Evolutionary conservation across 1,140 invertebrate species (phyloP).

Genomic region (Neocloeon triangulifer): DNA sequence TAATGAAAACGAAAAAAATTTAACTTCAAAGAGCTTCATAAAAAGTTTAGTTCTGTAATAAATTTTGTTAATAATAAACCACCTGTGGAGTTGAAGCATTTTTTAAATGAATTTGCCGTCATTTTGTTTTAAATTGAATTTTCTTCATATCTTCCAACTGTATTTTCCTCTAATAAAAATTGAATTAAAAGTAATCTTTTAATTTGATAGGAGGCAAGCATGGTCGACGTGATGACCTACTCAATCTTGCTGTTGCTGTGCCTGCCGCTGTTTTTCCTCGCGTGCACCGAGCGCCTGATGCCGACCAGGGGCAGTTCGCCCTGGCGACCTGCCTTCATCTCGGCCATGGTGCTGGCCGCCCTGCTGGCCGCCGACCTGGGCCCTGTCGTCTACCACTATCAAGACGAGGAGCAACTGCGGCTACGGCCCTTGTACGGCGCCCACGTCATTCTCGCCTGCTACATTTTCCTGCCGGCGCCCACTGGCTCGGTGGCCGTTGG

Average conservation of each 20-base stretch:
- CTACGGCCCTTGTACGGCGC: slow-evolving; percentile 38
- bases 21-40: too few species aligned
- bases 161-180: too few species aligned
- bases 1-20: too few species aligned
- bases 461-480: slow-evolving; percentile 52
- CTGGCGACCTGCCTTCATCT: slow-evolving; percentile 14
- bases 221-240: slow-evolving; percentile 12
- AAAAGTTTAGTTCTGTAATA: too few species aligned
- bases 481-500: slow-evolving; percentile 39
- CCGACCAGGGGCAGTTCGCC: slow-evolving; percentile 13
- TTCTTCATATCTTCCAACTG: too few species aligned
- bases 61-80: too few species aligned
- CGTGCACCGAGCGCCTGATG: slow-evolving; percentile 13
- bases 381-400: slow-evolving; percentile 10
- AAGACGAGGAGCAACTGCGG: too few species aligned
- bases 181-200: too few species aligned
- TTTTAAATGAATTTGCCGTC: too few species aligned
- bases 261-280: slow-evolving; percentile 9
- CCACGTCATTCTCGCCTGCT: slow-evolving; percentile 44
- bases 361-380: slow-evolving; percentile 13
- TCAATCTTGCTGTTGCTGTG: slow-evolving; percentile 7
- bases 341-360: slow-evolving; percentile 11
- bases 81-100: too few species aligned
- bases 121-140: too few species aligned
- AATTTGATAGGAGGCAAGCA: too few species aligned